These are phyloP conservation scores for Physeter macrocephalus DNA, from an alignment of 2,113 vertebrate genomes.

Conservation along the genomic window DNA sequence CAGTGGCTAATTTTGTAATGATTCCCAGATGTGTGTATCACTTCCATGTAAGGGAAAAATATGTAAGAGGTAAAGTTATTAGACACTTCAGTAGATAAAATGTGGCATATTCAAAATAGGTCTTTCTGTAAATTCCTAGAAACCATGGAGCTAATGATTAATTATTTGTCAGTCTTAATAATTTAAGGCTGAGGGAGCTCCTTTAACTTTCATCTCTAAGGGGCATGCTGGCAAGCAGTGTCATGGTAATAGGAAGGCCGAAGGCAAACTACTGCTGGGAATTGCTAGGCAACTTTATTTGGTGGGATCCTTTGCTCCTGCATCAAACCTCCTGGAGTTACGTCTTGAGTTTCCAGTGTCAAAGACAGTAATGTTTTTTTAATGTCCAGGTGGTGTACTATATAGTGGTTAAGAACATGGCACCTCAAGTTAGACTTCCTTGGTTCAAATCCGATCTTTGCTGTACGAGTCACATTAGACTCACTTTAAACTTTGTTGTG, in stretches of 20 bases:
- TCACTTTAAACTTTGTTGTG: background rate
- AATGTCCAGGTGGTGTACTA: accelerated
- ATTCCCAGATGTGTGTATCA: background rate
- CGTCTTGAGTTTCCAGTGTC: background rate
- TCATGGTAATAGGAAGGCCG: background rate
- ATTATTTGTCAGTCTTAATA: background rate
- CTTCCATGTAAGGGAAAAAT: background rate
- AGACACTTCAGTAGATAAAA: background rate
- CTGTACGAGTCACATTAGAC: background rate
- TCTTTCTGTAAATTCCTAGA: background rate
- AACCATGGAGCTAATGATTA: background rate
- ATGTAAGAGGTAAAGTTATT: background rate
- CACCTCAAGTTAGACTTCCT: background rate
- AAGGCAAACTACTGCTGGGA: background rate
- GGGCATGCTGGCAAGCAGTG: background rate
- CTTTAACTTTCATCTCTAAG: background rate
- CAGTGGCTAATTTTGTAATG: background rate
- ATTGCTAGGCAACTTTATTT: background rate
- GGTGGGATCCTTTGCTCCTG: background rate
- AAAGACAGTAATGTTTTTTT: background rate
- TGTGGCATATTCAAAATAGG: background rate
- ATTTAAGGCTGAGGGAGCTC: background rate
- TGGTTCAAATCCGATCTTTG: background rate
- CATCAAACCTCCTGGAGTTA: background rate
- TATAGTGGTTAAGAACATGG: background rate